Conservation (phyloP, 2,113 vertebrate species). For the Paramisgurnus dabryanus region DNA sequence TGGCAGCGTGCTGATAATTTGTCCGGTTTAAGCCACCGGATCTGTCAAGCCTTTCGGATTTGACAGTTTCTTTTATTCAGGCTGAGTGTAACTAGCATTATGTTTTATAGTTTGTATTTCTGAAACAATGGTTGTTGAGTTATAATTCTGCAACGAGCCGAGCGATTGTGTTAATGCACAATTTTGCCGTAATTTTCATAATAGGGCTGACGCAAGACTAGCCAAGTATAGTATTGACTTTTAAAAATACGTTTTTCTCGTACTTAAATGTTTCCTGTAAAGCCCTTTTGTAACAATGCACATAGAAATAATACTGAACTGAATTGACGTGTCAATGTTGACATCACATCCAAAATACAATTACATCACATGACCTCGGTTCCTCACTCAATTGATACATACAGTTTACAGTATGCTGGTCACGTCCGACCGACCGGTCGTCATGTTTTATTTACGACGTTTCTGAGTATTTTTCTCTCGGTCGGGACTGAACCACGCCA, state of each 20-base stretch:
- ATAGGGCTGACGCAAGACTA: neutral
- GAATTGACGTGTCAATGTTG: neutral
- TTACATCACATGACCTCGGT: slow-evolving; percentile 24
- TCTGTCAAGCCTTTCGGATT: slow-evolving; percentile 22
- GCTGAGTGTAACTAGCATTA: neutral
- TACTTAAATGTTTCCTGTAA: neutral
- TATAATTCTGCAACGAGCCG: neutral
- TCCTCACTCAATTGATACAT: too few species aligned
- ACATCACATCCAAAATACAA: neutral
- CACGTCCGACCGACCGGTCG: neutral
- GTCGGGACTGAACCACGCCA: slow-evolving; percentile 36
- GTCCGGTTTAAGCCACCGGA: slow-evolving; percentile 28
- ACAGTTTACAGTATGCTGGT: neutral
- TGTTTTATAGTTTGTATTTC: neutral
- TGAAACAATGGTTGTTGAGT: neutral
- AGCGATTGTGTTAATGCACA: neutral
- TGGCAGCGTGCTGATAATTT: slow-evolving; percentile 1
- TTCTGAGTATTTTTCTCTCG: slow-evolving; percentile 44
- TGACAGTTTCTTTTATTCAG: neutral
- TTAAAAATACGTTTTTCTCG: neutral
- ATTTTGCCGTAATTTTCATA: neutral
- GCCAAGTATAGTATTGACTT: neutral
- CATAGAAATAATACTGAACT: too few species aligned
- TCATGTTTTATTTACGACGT: slow-evolving; percentile 36
- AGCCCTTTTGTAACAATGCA: too few species aligned